phyloP scores from a whole-genome alignment of 2,113 vertebrate genomes.

The zebrafish (Danio rerio) region GRCz12tu NC_133177.1:47530001-47530500 shows the following conservation, averaged over 20 bases:
- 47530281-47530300: not conserved
- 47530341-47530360: too few relatives aligned
- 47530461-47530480: too few relatives aligned
- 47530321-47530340: not conserved
- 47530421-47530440: not conserved
- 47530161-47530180: constrained; percentile 74
- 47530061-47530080: not conserved
- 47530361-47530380: not conserved
- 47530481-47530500: too few relatives aligned
- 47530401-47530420: not conserved
- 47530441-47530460: too few relatives aligned
- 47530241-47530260: not conserved
- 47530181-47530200: not conserved
- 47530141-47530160: constrained; percentile 66
- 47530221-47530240: not conserved
- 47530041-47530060: too few relatives aligned
- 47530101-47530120: constrained; percentile 74
- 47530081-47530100: not conserved
- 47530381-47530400: not conserved
- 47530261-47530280: not conserved
- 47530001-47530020: too few relatives aligned
- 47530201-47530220: not conserved
- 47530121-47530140: constrained; percentile 66
- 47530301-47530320: not conserved
- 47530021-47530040: too few relatives aligned